Percentiles rank a stretch among this genome's conserved stretches.
These are phyloP conservation scores for Zenarchopterus dispar DNA, from an alignment of 2,797 vertebrate species.

Conservation along the genomic window DNA sequence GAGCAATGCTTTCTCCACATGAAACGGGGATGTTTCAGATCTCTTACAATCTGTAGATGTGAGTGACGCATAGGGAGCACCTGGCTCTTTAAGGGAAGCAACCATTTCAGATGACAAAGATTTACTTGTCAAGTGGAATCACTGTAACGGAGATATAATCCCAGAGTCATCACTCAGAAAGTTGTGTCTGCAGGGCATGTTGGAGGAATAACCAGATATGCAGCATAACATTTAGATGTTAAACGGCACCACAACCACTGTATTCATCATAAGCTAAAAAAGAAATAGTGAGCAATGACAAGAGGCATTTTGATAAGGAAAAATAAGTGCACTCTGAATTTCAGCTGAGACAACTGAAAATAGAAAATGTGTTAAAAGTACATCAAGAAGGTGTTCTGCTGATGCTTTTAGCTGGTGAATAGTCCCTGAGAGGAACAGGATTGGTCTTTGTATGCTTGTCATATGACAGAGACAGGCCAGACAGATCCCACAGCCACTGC, in stretches of 20 bases:
- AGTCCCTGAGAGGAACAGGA: conserved; percentile 56
- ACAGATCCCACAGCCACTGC: conserved; percentile 55
- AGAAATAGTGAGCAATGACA: conserved; percentile 30
- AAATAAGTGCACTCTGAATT: conserved; percentile 42
- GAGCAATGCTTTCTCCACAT: conserved; percentile 67
- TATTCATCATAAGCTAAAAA: conserved; percentile 48
- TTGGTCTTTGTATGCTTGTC: conserved; percentile 58
- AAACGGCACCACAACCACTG: conserved; percentile 30
- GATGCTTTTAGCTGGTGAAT: conserved; percentile 29
- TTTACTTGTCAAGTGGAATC: conserved; percentile 77
- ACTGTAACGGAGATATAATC: conserved; percentile 76
- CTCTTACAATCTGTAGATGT: conserved; percentile 70
- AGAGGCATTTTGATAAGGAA: conserved; percentile 27
- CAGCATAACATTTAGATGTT: conserved; percentile 56
- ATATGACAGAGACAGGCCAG: conserved; percentile 53
- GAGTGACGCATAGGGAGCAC: conserved; percentile 72
- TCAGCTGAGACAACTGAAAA: conserved; percentile 26
- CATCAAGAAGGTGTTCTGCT: conserved; percentile 36
- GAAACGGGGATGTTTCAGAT: conserved; percentile 77
- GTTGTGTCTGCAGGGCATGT: conserved; percentile 76
- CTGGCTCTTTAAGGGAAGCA: conserved; percentile 78
- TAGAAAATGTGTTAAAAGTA: conserved; percentile 43
- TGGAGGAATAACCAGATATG: conserved; percentile 65
- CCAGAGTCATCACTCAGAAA: conserved; percentile 77
- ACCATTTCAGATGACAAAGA: conserved; percentile 79